Conservation (phyloP, 2,797 vertebrate genomes). For the Cebuella pygmaea region DNA sequence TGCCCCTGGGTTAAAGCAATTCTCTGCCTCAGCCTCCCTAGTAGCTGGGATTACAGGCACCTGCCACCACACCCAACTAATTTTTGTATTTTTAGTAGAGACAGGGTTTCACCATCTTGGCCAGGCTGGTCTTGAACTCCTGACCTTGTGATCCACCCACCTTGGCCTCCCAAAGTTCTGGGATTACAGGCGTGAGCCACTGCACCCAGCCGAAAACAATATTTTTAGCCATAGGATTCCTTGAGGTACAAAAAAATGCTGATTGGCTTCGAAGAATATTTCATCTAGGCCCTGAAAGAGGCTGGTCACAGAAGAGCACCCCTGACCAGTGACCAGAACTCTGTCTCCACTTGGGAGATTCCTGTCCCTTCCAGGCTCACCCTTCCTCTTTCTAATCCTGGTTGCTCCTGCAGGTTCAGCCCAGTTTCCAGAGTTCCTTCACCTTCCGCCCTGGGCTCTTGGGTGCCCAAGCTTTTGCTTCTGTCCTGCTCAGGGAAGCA, state of each 20-base stretch:
- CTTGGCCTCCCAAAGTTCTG: no score
- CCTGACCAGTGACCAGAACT: background rate
- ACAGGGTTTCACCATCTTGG: no score
- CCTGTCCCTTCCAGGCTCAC: background rate
- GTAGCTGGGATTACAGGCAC: no score
- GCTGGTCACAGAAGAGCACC: background rate
- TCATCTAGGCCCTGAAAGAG: conserved; percentile 26
- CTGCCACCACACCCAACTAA: no score
- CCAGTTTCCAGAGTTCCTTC: background rate
- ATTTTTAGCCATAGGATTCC: background rate
- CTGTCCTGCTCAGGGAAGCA: background rate
- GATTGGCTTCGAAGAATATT: conserved; percentile 20
- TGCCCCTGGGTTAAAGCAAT: no score
- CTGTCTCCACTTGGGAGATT: background rate
- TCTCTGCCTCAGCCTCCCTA: no score
- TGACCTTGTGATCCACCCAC: no score
- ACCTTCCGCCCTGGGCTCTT: background rate
- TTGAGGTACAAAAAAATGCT: conserved; percentile 8
- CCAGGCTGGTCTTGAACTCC: no score
- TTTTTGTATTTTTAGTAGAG: no score
- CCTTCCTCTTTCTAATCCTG: background rate
- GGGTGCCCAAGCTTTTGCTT: background rate
- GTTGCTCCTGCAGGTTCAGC: background rate
- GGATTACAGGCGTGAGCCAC: no score
- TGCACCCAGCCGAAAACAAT: background rate